phyloP scores from a whole-genome alignment of 1,140 invertebrate genomes.

The Euwallacea similis region DNA sequence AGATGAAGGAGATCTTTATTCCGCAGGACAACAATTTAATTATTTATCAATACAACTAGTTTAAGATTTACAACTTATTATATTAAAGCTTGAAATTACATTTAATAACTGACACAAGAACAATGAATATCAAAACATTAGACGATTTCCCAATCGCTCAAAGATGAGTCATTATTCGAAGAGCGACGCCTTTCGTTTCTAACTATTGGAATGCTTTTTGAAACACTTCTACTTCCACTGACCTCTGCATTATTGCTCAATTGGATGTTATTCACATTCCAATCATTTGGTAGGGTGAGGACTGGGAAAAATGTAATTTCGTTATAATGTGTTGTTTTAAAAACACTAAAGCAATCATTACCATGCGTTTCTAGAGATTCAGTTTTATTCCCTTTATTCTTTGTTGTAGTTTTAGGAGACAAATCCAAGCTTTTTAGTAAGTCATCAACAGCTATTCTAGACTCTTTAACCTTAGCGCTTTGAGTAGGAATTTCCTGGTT shows the following conservation, averaged over 20 bases:
- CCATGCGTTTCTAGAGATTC: not conserved
- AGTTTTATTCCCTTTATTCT: not conserved
- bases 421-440: not conserved
- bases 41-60: too few species aligned
- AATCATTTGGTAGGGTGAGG: conserved; percentile 45
- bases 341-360: too few species aligned
- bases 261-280: conserved; percentile 44
- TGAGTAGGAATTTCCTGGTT: not conserved
- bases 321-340: not conserved
- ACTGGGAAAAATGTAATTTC: conserved; percentile 40
- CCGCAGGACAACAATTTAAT: too few species aligned
- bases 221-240: not conserved
- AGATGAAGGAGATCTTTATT: too few species aligned
- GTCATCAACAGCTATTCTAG: too few species aligned
- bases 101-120: too few species aligned
- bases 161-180: conserved; percentile 43
- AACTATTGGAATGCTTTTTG: conserved; percentile 20
- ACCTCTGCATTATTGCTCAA: conserved; percentile 19
- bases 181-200: conserved; percentile 20
- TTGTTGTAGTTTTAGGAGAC: not conserved
- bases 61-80: too few species aligned
- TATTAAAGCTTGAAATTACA: too few species aligned
- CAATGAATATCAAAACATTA: conserved; percentile 6
- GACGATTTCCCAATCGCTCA: conserved; percentile 48
- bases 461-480: too few species aligned